Evolutionary conservation across 2,113 vertebrate genomes (phyloP), one percentile per base, ranked within the genome.

Genomic region (Hystrix cristata): DNA sequence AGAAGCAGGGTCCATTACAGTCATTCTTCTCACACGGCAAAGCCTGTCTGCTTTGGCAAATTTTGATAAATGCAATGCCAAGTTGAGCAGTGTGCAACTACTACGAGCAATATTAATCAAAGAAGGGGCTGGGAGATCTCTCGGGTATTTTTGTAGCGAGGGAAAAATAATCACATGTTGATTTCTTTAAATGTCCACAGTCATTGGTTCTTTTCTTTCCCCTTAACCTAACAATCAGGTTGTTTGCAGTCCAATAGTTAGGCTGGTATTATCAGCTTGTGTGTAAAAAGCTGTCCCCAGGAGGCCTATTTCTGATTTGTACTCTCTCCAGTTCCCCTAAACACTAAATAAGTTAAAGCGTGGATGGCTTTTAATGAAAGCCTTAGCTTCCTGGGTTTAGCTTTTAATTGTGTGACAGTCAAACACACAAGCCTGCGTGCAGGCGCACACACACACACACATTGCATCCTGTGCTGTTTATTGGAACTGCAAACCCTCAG

Each of bases 61-160:
- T 98, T 98, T 98, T 98, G 98, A 99, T 98, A 98, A 98, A 99
- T 98, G 95, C 51, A 96, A 96, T 88, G 96, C 94, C 97, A 98
- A 69, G 97, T 97, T 98, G 97, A 98, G 96, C 93, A 84, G 92
- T 98, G 94, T 96, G 92, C 27, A 97, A 87, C 34, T 57, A 81
- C 90, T 23, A 2, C 51, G 5, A 91, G 95, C 81, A 89, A 96
- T 95, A 91, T 93, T 98, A 97, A 98, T 98, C 96, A 97, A 90
- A 97, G 97, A 7, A 89, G 94, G 97, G 97, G 60, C 79, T 67
- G 87, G 87, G 43, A 34, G n/a, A 74, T 90, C 80, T 96, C 96
- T 71, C 1, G 2, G 60, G n/a, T 90, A 53, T 27, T 87, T 81
- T 95, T 81, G 59, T 43, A 94, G 90, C 4, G 14, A 96, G 90